These are phyloP conservation scores for Epicauta chinensis DNA, from an alignment of 1,140 invertebrate species.

Conservation along the genomic window DNA sequence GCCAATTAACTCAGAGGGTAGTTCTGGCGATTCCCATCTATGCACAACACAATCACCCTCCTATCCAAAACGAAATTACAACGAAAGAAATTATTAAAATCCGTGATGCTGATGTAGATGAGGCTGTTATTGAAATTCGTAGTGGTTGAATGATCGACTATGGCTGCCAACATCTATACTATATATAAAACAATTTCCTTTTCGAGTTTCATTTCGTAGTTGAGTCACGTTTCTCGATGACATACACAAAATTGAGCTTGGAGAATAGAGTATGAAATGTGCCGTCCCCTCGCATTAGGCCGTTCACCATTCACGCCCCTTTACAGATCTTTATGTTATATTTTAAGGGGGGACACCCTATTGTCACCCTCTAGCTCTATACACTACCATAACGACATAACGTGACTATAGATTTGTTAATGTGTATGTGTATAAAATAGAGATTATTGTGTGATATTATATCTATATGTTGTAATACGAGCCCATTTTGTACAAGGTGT, in stretches of 20 bases:
- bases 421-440: neutral
- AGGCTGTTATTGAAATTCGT: too few species aligned
- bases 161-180: too few species aligned
- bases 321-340: conserved; percentile 13
- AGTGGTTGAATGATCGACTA: too few species aligned
- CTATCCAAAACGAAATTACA: too few species aligned
- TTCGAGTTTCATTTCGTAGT: too few species aligned
- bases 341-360: neutral
- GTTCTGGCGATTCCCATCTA: too few species aligned
- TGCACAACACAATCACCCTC: too few species aligned
- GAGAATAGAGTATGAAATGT: conserved; percentile 27
- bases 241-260: conserved; percentile 27
- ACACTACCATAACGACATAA: conserved; percentile 21
- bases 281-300: conserved; percentile 19
- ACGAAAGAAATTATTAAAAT: too few species aligned
- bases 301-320: conserved; percentile 16
- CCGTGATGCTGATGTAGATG: too few species aligned
- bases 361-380: conserved; percentile 14
- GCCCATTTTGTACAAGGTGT: conserved; percentile 21
- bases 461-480: conserved; percentile 10
- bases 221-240: conserved; percentile 21
- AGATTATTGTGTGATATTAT: conserved; percentile 19
- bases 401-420: conserved; percentile 9
- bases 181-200: too few species aligned
- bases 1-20: too few species aligned